Conservation (phyloP, 2,888 invertebrate species). For the Alentia gelatinosa region DNA sequence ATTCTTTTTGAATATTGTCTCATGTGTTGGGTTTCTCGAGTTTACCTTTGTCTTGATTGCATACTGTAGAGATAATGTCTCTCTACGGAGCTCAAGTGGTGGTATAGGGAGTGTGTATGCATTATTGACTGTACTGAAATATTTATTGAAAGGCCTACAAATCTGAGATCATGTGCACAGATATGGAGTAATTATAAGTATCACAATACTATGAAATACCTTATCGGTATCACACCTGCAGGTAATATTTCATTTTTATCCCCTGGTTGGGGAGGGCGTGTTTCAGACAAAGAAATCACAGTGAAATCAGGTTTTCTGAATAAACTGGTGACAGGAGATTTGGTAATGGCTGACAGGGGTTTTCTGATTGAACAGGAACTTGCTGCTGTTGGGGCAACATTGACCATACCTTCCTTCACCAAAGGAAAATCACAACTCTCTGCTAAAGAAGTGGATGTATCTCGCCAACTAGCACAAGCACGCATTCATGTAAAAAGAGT, state of each 20-base stretch:
- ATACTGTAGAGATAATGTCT: too few species aligned
- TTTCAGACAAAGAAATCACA: conserved; percentile 47
- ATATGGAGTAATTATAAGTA: conserved; percentile 56
- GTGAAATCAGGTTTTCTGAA: neutral
- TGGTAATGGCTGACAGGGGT: conserved; percentile 52
- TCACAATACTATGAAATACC: conserved; percentile 52
- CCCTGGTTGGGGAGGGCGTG: conserved; percentile 44
- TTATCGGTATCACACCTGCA: conserved; percentile 47
- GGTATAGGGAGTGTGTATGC: neutral
- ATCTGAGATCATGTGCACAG: neutral
- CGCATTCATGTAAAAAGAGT: conserved; percentile 50
- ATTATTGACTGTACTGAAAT: conserved; percentile 56
- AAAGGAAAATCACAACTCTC: conserved; percentile 18
- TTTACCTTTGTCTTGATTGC: too few species aligned
- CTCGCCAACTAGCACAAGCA: conserved; percentile 18
- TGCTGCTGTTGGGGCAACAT: neutral
- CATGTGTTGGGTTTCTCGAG: too few species aligned
- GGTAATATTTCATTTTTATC: conserved; percentile 35
- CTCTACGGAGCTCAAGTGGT: too few species aligned
- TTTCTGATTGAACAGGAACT: conserved; percentile 53
- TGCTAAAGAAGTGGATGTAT: neutral
- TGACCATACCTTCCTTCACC: neutral
- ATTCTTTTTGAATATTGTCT: too few species aligned
- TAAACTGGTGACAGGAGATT: neutral
- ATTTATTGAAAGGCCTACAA: conserved; percentile 44